Evolutionary conservation across 2,797 vertebrate genomes (phyloP), one percentile per base, ranked within the genome.

Genomic region (Dallia pectoralis): DNA sequence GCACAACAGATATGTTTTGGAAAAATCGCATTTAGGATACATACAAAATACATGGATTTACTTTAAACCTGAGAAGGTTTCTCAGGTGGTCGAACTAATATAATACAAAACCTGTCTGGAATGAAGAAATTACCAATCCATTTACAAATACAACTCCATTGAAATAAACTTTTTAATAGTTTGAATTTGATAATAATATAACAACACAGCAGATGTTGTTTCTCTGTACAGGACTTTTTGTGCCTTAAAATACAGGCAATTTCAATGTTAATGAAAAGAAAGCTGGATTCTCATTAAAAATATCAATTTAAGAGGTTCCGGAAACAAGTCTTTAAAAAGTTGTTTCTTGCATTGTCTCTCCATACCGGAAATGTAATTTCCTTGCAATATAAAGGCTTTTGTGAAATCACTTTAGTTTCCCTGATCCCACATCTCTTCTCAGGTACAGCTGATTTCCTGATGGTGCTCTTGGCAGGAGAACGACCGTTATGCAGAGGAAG

Each of bases 141-240:
- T 74, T 70, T 47, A 72, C 68, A 79, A n/a, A 63, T 49, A 66
- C 18, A 48, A 69, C 47, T 30, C 67, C 48, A 88, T 83, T 82
- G 81, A 74, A 70, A 77, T 81, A 87, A 87, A 78, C 76, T 80
- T 82, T 86, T 91, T 90, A 88, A 82, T 93, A 91, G 74, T 92
- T 91, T 91, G 91, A 95, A 96, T 96, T 94, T 95, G 93, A 96
- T 94, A n/a, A 96, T 94, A 95, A 96, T 93, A 92, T 93, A 95
- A 94, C 92, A 96, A 95, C 94, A 96, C 93, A 91, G 91, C 90
- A 87, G 90, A 94, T 96, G 95, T 94, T 94, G 91, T 92, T 93
- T 89, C 91, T 95, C 91, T 96, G 93, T 96, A 97, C 93, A 97
- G 91, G 87, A 89, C 91, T 88, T 81, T 86, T 76, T 70, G 89